phyloP scores from a whole-genome alignment of 2,888 invertebrate genomes.

The Orthosia cruda region DNA sequence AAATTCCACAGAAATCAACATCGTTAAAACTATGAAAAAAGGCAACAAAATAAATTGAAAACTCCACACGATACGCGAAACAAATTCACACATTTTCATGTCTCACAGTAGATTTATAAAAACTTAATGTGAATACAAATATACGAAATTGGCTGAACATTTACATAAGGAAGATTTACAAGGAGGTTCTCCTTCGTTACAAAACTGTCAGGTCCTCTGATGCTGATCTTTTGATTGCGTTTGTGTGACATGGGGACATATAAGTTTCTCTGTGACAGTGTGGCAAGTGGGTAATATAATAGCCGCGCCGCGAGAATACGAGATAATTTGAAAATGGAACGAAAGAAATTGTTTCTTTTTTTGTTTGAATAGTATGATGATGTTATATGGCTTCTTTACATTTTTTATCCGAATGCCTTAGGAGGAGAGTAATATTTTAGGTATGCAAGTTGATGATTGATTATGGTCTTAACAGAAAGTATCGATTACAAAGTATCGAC shows the following conservation, averaged over 20 bases:
- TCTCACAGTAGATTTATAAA: slow-evolving; percentile 41
- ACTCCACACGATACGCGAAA: slow-evolving; percentile 1
- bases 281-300: slow-evolving; percentile 46
- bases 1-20: background rate
- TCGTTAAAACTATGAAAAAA: too few species aligned
- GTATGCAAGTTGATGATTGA: background rate
- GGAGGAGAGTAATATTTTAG: background rate
- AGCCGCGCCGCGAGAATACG: slow-evolving; percentile 15
- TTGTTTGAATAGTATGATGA: background rate
- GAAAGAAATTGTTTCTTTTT: slow-evolving; percentile 1
- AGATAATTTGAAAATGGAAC: slow-evolving; percentile 35
- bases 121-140: slow-evolving; percentile 32
- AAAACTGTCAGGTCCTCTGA: slow-evolving; percentile 72
- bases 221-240: slow-evolving; percentile 74
- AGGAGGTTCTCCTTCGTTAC: slow-evolving; percentile 71
- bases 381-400: background rate
- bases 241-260: slow-evolving; percentile 67
- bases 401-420: background rate
- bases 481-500: background rate
- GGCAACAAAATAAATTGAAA: background rate
- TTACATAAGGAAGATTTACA: slow-evolving; percentile 64
- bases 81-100: slow-evolving; percentile 23
- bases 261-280: too few species aligned
- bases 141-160: slow-evolving; percentile 54
- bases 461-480: background rate